Percentiles rank a stretch among this genome's conserved stretches.
Evolutionary conservation across 92 coral and sea anemone genomes (phyloP).

Genomic region (Actinernus sp.): DNA sequence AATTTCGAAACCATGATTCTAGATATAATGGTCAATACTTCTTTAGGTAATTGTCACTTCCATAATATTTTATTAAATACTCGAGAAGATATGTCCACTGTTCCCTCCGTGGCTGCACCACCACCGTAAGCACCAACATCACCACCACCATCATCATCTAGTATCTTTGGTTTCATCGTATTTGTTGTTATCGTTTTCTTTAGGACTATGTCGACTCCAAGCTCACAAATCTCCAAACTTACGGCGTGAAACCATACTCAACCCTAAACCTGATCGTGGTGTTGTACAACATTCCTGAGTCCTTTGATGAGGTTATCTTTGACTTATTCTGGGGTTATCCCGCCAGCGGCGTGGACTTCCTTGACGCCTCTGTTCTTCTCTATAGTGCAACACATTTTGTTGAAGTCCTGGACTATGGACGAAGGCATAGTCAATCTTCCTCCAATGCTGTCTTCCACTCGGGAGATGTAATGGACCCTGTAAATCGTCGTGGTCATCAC

Average conservation of each 20-base stretch:
- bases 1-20: too few relatives aligned
- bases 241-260: constrained; percentile 72
- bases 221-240: too few relatives aligned
- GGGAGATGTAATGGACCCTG: constrained; percentile 82
- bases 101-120: too few relatives aligned
- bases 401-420: constrained; percentile 59
- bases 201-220: too few relatives aligned
- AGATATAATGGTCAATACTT: too few relatives aligned
- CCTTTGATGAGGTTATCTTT: constrained; percentile 86
- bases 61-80: too few relatives aligned
- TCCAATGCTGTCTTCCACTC: constrained; percentile 71
- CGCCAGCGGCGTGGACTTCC: constrained; percentile 46
- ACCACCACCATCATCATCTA: too few relatives aligned
- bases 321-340: constrained; percentile 98
- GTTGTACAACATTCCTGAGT: constrained; percentile 80
- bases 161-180: too few relatives aligned
- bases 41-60: too few relatives aligned
- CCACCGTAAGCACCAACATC: too few relatives aligned
- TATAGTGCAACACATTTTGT: constrained; percentile 60
- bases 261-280: constrained; percentile 84
- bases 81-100: too few relatives aligned
- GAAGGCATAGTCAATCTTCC: constrained; percentile 7
- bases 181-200: too few relatives aligned
- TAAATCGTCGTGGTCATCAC: constrained; percentile 76
- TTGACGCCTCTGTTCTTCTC: constrained; percentile 91